Base-by-base conservation (phyloP, 1,140 invertebrate species). In the Aphelenchoides fujianensis region DNA sequence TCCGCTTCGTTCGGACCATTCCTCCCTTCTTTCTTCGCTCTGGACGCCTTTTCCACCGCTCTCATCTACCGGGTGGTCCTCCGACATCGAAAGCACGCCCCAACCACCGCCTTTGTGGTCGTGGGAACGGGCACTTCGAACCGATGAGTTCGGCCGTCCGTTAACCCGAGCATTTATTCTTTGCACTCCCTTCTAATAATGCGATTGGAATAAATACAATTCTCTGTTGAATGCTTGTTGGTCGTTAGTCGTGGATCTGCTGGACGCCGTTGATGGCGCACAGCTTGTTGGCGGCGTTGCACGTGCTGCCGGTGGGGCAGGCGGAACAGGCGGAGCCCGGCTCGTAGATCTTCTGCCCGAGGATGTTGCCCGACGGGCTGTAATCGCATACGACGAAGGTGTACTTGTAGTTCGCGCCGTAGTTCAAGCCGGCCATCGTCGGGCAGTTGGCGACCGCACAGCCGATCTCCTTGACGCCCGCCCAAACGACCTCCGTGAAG, bases 331-430 rank as follows among this genome's bases (percentile, higher is more conserved):
- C 12, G 5, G 5, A 30, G 5, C 55, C 55, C 5, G 55, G 5
- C 5, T 59, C 19, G 23, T 59, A 59, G 7, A 59, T 59, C 5
- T 59, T 59, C 34, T 59, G 55, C 28, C 5, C 23, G 7, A 59
- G 23, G 19, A 7, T 5, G 55, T 59, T 59, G 5, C 55, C 55
- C 12, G 55, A 5, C 34, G 55, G 55, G 19, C 27, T 30, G 23
- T 59, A 59, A 59, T 59, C 5, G 34, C 55, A 59, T 16, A 59
- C 55, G 7, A 59, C 55, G 19, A 59, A 59, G 5, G 55, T 59
- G 23, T 59, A 59, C 5, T 7, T 19, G 19, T 7, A 59, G 34
- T 19, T 19, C 5, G 55, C 5, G 12, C 55, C 55, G 34, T 7
- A 59, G 23, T 59, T 23, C 28, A 59, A 5, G 7, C 55, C 55